Evolutionary conservation across 1,140 invertebrate species (phyloP), one percentile per base, ranked within the genome.

Genomic region (Drosophila ercepeae): DNA sequence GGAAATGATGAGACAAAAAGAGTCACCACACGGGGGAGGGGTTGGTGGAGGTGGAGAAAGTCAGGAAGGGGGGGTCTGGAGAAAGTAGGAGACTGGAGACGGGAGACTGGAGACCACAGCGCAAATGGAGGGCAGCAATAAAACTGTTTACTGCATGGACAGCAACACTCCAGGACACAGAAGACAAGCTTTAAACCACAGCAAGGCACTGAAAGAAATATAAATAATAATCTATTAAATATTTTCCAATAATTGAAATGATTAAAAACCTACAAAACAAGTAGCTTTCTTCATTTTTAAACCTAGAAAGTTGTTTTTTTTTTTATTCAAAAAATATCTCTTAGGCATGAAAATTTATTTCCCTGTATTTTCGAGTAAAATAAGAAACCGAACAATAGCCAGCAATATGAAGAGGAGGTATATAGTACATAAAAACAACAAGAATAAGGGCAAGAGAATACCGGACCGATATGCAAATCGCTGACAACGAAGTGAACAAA

Each of bases 111-210:
- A 63, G 68, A 74, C 70, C 71, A 74, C 71, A 74, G 71, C 41
- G 60, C 46, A 73, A 69, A 68, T 69, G 69, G 50, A 59, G 76
- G 55, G 53, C 69, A 78, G 72, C 70, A 70, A 75, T 78, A 74
- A 57, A 72, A 81, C 72, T 81, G 72, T 81, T 79, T 79, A 64
- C 64, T 57, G 77, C 67, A 76, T 81, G 45, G 53, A 70, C 57
- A 57, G 36, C 14, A 42, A 9, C 36, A 39, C 36, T 39, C 13
- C 36, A 39, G 36, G 36, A 39, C n/a, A 39, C 14, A 32, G 21
- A 21, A 21, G 2, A 2, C 21, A 9, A 5, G 14, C 36, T 16
- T 39, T 39, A 16, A 14, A 8, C 18, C 4, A 18, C 39, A 6
- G 6, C 13, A 6, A 11, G 29, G 13, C 59, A 61, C 58, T 45